Base-by-base conservation (phyloP, 2,113 vertebrate genomes). In the Caracal caracal region DNA sequence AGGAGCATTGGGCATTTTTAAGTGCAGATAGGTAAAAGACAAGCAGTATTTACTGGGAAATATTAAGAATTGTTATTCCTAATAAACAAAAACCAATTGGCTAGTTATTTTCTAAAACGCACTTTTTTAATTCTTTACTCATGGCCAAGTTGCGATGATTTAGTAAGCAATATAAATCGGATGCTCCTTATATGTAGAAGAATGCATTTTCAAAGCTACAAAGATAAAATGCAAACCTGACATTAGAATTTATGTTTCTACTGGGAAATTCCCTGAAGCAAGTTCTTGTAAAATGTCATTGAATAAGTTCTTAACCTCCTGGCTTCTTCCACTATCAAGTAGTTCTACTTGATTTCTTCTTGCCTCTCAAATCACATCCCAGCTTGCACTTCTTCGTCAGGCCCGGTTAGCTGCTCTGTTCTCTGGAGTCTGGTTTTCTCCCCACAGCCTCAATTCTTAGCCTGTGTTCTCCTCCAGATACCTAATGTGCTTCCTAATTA, bases 281-380 rank as follows among this genome's bases (percentile, higher is more conserved):
- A 51, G 26, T 94, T 94, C n/a, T 95, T 96, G 88, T 12, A 19
- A 94, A 83, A 81, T 90, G 85, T 82, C 93, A 83, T 24, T 73
- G 85, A 71, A 22, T 30, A 53, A n/a, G 6, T 95, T 75, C 70
- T 75, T 80, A 78, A 78, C 6, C 40, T 71, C 88, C 5, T 2
- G 51, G 66, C 1, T 35, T 68, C 87, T 89, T 12, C 16, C 20
- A 63, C 20, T 26, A n/a, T 9, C 9, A 3, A 26, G 3, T 56
- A 22, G 1, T 53, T 96, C 65, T 86, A 40, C 33, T 90, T 90
- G 47, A 75, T 79, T 40, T 61, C 7, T 85, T 88, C 19, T 86
- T 88, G 6, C 12, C 0, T n/a, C 33, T 76, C 76, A 6, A 35
- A 7, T 75, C 56, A 16, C 7, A 56, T 65, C 4, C 9, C 16